These are phyloP conservation scores for Halictus quadricinctus DNA, from an alignment of 2,888 invertebrate genomes.

Conservation along the genomic window DNA sequence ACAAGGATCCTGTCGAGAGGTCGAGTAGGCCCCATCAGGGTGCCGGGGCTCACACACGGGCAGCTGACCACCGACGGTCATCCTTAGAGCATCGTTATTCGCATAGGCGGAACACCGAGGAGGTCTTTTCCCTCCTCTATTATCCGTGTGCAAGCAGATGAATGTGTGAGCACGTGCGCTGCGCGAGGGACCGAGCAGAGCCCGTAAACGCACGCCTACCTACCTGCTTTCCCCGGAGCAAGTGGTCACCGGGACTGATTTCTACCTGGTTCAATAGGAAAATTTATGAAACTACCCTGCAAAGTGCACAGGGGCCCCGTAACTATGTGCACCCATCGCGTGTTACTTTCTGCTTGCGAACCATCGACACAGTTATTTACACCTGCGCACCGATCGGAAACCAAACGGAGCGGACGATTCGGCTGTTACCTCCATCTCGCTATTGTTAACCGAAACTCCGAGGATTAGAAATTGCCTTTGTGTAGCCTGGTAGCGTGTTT, in stretches of 20 bases:
- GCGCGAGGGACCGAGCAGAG: constrained; percentile 36
- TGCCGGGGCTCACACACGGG: constrained; percentile 46
- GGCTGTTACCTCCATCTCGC: not conserved
- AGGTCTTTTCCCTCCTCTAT: constrained; percentile 16
- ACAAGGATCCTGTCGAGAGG: constrained; percentile 36
- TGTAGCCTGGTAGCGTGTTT: not conserved
- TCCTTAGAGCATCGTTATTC: constrained; percentile 43
- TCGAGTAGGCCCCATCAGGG: constrained; percentile 58
- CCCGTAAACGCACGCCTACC: constrained; percentile 51
- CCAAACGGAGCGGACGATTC: not conserved
- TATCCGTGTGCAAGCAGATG: constrained; percentile 19
- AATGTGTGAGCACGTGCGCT: constrained; percentile 38
- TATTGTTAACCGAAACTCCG: not conserved
- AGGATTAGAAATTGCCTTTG: not conserved
- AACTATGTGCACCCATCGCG: constrained; percentile 21
- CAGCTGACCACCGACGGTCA: constrained; percentile 54
- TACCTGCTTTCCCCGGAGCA: constrained; percentile 39
- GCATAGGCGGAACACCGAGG: constrained; percentile 21
- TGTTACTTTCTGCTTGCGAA: not conserved
- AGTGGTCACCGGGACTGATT: constrained; percentile 36
- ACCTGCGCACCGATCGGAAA: not conserved
- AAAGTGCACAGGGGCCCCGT: constrained; percentile 48
- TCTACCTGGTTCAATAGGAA: constrained; percentile 52
- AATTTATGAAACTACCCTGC: constrained; percentile 65
- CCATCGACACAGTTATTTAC: constrained; percentile 22